Conservation (phyloP, 2,113 vertebrate species). For the Egretta garzetta region DNA sequence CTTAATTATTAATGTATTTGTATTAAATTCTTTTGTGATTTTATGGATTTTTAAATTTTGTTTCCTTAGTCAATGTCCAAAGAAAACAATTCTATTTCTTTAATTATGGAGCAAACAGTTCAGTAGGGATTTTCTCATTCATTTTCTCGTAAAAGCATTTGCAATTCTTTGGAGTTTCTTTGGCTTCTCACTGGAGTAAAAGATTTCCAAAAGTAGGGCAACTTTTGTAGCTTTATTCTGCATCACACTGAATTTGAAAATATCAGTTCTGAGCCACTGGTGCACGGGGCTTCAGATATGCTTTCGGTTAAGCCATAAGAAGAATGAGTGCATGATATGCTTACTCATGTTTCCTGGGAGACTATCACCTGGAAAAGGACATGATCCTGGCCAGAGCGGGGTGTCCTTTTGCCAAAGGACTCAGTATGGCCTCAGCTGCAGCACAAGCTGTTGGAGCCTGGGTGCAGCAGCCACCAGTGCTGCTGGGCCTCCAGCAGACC, state of each 20-base stretch:
- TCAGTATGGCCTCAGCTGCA: not conserved
- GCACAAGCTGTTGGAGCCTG: not conserved
- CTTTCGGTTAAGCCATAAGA: too few species aligned
- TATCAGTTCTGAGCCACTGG: not conserved
- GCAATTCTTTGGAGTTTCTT: not conserved
- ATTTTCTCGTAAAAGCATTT: not conserved
- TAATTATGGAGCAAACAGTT: not conserved
- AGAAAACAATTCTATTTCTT: constrained; percentile 5
- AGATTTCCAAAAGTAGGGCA: not conserved
- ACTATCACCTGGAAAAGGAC: not conserved
- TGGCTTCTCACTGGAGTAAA: not conserved
- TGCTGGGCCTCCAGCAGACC: not conserved
- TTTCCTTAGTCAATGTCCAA: not conserved
- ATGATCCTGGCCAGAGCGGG: not conserved
- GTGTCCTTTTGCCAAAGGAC: not conserved
- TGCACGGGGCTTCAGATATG: not conserved
- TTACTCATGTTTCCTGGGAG: not conserved
- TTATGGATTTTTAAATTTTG: not conserved
- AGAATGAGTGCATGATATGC: not conserved
- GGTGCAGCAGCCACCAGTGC: not conserved
- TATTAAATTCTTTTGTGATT: not conserved
- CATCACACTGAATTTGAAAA: not conserved
- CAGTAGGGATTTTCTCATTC: not conserved
- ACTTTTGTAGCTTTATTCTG: not conserved
- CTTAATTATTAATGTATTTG: not conserved